These are phyloP conservation scores for Napeogenes sylphis DNA, from an alignment of 2,888 invertebrate genomes.

Conservation along the genomic window DNA sequence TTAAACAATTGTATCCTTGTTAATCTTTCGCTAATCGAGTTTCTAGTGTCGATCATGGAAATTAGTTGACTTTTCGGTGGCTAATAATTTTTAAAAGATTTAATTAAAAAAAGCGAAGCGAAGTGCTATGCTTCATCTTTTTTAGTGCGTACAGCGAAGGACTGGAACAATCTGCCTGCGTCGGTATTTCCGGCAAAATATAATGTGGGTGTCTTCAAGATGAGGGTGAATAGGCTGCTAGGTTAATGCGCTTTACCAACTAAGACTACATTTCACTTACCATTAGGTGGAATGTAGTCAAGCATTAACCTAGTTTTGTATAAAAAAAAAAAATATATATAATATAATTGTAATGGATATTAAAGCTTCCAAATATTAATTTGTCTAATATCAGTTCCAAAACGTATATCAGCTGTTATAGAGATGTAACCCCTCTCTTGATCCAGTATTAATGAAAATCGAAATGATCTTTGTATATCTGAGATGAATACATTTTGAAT, in stretches of 20 bases:
- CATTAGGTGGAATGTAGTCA: no score
- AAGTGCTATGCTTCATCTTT: no score
- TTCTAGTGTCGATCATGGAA: neutral
- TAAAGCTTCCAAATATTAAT: neutral
- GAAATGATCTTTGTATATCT: constrained; percentile 7
- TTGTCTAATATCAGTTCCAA: neutral
- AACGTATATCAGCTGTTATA: neutral
- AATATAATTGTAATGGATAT: neutral
- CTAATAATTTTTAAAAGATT: constrained; percentile 1
- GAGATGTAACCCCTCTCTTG: constrained; percentile 2
- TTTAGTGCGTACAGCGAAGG: no score
- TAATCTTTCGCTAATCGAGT: neutral
- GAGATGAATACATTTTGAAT: constrained; percentile 3
- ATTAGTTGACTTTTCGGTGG: neutral
- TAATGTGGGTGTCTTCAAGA: no score
- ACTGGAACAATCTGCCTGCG: no score
- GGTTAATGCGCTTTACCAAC: no score
- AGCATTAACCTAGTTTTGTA: no score
- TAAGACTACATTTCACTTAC: no score
- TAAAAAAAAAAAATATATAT: no score
- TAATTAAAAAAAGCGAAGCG: no score
- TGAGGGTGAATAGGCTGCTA: no score
- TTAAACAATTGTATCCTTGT: neutral
- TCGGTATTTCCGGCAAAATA: no score
- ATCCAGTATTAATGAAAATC: constrained; percentile 5